Evolutionary conservation across 2,888 invertebrate genomes (phyloP).

Genomic region (Empis livida): DNA sequence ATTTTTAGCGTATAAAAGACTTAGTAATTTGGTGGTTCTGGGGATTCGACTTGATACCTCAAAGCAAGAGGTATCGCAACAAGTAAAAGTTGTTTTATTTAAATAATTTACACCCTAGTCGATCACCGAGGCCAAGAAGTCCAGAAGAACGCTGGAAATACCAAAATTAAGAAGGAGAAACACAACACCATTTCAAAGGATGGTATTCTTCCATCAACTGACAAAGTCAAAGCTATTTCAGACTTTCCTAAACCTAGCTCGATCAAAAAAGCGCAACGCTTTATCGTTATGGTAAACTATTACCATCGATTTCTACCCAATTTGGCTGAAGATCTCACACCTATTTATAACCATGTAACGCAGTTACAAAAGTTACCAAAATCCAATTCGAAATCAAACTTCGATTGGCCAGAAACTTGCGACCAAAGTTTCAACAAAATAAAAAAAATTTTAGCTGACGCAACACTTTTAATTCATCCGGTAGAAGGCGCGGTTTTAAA

Average conservation of each 20-base stretch:
- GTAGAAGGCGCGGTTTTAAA: conserved; percentile 16
- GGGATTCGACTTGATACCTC: too few species aligned
- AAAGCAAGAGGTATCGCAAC: too few species aligned
- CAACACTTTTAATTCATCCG: conserved; percentile 24
- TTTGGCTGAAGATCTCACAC: conserved; percentile 1
- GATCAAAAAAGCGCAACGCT: background rate
- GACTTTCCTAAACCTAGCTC: background rate
- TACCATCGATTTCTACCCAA: conserved; percentile 6
- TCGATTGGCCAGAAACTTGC: background rate
- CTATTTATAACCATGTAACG: background rate
- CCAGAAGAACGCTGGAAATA: too few species aligned
- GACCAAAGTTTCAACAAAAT: background rate
- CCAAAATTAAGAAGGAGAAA: too few species aligned
- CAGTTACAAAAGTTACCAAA: background rate
- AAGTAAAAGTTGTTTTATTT: too few species aligned
- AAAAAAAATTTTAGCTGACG: conserved; percentile 8
- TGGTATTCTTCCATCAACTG: background rate
- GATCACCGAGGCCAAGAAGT: too few species aligned
- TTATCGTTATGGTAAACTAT: conserved; percentile 2
- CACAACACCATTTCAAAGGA: background rate
- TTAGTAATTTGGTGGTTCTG: too few species aligned
- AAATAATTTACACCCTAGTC: too few species aligned
- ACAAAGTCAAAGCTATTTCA: background rate
- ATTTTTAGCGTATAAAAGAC: too few species aligned
- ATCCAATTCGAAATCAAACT: conserved; percentile 2